These are phyloP conservation scores for Ptilonorhynchus violaceus DNA, from an alignment of 2,113 vertebrate genomes.

Conservation along the genomic window DNA sequence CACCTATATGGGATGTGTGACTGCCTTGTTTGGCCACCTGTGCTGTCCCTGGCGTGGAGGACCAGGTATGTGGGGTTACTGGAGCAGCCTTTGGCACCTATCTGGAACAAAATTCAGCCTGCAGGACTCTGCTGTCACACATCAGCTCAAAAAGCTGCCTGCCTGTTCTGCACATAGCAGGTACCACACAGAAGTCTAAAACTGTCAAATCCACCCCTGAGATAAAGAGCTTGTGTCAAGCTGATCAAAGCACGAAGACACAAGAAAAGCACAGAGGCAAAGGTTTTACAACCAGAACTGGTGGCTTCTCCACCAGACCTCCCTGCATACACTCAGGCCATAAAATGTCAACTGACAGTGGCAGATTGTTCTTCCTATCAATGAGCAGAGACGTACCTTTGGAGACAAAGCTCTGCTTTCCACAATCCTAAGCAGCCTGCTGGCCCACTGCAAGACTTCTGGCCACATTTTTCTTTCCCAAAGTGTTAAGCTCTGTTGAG, in stretches of 20 bases:
- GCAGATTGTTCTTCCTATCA: not conserved
- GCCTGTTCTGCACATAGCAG: not conserved
- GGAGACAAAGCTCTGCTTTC: not conserved
- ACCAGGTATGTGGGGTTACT: rapidly evolving
- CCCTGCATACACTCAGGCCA: not conserved
- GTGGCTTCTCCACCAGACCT: not conserved
- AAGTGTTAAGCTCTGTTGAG: not conserved
- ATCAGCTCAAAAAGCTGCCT: not conserved
- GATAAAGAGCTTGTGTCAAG: not conserved
- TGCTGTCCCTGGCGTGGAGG: not conserved
- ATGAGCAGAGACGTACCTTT: not conserved
- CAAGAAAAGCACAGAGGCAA: not conserved
- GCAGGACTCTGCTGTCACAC: not conserved
- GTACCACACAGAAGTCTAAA: not conserved
- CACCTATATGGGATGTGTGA: not conserved
- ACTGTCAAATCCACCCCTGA: not conserved
- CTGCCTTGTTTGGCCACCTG: not conserved
- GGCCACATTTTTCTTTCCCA: not conserved
- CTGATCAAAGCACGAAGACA: not conserved
- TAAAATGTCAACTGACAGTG: not conserved
- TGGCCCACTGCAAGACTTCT: not conserved
- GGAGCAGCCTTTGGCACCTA: not conserved
- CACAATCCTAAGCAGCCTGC: not conserved
- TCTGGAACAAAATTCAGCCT: not conserved
- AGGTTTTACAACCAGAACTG: not conserved